Evolutionary conservation across 1,140 invertebrate species (phyloP).

Genomic region (Nymphalis io): DNA sequence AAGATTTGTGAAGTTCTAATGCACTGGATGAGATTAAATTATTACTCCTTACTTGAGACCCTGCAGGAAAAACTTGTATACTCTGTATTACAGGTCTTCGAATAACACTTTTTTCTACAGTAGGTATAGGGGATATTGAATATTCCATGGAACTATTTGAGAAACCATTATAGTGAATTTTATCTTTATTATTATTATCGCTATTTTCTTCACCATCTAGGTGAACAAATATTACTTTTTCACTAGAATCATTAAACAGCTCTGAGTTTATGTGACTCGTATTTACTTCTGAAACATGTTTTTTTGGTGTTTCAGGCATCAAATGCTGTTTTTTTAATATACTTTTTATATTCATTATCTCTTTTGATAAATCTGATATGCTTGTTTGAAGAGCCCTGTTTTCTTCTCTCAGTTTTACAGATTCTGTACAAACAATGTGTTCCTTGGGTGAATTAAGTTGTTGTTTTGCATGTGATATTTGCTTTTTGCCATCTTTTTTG

Average conservation of each 20-base stretch:
- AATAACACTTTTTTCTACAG: background rate
- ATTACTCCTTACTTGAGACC: background rate
- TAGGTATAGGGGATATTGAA: background rate
- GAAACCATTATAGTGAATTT: too few species aligned
- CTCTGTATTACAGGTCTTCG: background rate
- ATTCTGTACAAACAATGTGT: conserved; percentile 39
- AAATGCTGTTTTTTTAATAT: conserved; percentile 38
- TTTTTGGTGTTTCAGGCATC: conserved; percentile 21
- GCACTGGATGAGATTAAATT: background rate
- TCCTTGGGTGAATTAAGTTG: background rate
- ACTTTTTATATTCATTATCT: conserved; percentile 49
- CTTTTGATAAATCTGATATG: conserved; percentile 43
- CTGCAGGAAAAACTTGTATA: background rate
- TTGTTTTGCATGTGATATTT: background rate
- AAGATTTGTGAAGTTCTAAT: background rate
- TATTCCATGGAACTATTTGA: background rate
- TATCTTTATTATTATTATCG: background rate
- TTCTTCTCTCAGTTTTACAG: conserved; percentile 45
- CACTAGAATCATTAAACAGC: conserved; percentile 30
- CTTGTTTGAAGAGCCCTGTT: conserved; percentile 44
- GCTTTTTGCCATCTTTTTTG: conserved; percentile 13
- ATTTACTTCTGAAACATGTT: background rate
- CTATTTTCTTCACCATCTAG: conserved; percentile 10
- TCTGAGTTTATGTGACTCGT: background rate
- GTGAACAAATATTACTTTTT: conserved; percentile 27